Percentiles rank a stretch among this genome's conserved stretches.
phyloP scores from a whole-genome alignment of 1,140 invertebrate genomes.

The Muscidifurax raptorellus region DNA sequence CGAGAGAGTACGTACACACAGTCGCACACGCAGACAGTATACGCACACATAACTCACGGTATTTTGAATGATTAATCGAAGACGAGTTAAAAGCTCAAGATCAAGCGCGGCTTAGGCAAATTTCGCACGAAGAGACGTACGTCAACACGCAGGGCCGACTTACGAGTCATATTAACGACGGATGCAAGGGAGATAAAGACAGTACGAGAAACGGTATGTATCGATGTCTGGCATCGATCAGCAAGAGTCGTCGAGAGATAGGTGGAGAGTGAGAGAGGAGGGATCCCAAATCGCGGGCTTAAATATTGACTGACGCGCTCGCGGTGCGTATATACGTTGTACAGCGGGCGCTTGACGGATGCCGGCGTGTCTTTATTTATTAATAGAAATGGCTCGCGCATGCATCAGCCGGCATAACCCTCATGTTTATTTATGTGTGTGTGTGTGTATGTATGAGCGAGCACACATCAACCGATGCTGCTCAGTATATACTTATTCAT shows the following conservation, averaged over 20 bases:
- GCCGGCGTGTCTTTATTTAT: slow-evolving; percentile 66
- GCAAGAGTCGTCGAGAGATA: background rate
- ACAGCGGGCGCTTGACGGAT: slow-evolving; percentile 25
- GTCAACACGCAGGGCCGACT: background rate
- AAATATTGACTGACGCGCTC: slow-evolving; percentile 54
- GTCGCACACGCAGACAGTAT: too few relatives aligned
- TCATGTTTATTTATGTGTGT: slow-evolving; percentile 64
- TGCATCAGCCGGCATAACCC: slow-evolving; percentile 54
- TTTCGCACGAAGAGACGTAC: background rate
- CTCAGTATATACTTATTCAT: slow-evolving; percentile 65
- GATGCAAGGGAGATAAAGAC: background rate
- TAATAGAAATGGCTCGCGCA: slow-evolving; percentile 68
- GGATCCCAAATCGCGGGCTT: slow-evolving; percentile 40
- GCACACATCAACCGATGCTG: background rate
- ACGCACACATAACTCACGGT: background rate
- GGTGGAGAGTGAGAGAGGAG: background rate
- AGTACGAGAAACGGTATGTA: background rate
- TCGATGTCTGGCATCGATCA: background rate
- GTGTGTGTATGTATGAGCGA: slow-evolving; percentile 44
- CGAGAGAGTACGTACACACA: background rate
- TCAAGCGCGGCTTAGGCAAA: background rate
- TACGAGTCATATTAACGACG: background rate
- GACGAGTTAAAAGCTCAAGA: background rate
- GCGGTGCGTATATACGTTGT: slow-evolving; percentile 49
- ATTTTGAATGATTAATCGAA: background rate